phyloP scores from a whole-genome alignment of 2,797 vertebrate species.

The Danio jaintianensis region DNA sequence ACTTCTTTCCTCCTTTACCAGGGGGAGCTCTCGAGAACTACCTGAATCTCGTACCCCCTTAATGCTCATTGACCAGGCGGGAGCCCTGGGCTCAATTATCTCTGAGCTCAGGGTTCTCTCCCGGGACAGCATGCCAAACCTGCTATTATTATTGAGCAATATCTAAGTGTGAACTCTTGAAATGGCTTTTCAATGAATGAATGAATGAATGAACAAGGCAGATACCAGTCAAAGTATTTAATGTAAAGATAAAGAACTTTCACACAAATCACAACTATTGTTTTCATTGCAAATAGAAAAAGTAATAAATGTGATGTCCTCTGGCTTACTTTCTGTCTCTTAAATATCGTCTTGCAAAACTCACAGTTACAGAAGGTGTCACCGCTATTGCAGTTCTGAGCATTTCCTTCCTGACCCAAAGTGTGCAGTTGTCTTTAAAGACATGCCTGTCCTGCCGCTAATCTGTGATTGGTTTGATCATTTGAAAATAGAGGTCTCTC shows the following conservation, averaged over 20 bases:
- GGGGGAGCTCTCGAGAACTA: too few species aligned
- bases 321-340: not conserved
- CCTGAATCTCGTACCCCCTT: too few species aligned
- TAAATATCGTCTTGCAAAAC: not conserved
- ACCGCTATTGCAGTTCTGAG: not conserved
- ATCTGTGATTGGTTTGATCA: not conserved
- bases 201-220: not conserved
- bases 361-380: not conserved
- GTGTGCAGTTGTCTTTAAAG: not conserved
- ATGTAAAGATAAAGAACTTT: too few species aligned
- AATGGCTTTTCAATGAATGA: too few species aligned
- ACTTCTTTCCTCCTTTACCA: too few species aligned
- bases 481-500: not conserved
- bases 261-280: not conserved
- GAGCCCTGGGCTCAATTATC: too few species aligned
- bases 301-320: not conserved
- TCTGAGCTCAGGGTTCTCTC: too few species aligned
- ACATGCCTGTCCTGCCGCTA: not conserved
- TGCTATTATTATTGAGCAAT: too few species aligned
- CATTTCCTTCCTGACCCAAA: slow-evolving; percentile 5
- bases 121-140: too few species aligned
- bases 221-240: not conserved
- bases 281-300: not conserved
- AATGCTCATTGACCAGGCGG: too few species aligned
- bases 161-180: too few species aligned